Evolutionary conservation across 2,888 invertebrate genomes (phyloP).

Genomic region (Drosophila acutilabella): DNA sequence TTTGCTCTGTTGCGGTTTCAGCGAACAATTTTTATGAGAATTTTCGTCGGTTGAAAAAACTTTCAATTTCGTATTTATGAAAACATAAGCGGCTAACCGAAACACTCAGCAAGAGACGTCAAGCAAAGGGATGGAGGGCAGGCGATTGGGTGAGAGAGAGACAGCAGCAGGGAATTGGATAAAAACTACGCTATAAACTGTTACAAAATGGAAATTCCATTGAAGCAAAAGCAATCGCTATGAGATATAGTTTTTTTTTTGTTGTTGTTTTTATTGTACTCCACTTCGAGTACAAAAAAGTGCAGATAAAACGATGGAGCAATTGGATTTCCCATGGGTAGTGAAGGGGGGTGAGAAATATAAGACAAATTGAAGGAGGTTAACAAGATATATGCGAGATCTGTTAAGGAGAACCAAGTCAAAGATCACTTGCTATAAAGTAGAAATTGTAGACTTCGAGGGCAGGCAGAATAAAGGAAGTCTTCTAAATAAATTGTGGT

Average conservation of each 20-base stretch:
- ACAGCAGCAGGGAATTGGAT: background rate
- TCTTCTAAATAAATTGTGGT: too few relatives aligned
- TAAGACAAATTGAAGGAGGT: slow-evolving; percentile 16
- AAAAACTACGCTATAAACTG: slow-evolving; percentile 62
- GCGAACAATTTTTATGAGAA: slow-evolving; percentile 78
- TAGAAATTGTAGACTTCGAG: too few relatives aligned
- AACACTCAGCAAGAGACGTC: slow-evolving; percentile 9
- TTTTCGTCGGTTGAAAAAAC: slow-evolving; percentile 75
- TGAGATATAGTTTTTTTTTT: slow-evolving; percentile 47
- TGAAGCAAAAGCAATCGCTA: slow-evolving; percentile 65
- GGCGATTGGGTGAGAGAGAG: background rate
- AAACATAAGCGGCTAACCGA: slow-evolving; percentile 57
- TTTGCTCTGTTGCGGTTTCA: slow-evolving; percentile 56
- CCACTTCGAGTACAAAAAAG: slow-evolving; percentile 10
- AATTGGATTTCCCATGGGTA: slow-evolving; percentile 38
- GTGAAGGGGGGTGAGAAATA: background rate
- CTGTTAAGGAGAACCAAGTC: too few relatives aligned
- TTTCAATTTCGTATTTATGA: slow-evolving; percentile 77
- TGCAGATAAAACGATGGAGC: slow-evolving; percentile 46
- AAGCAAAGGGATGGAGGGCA: background rate
- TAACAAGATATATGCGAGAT: too few relatives aligned
- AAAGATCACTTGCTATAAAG: too few relatives aligned
- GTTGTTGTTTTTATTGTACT: slow-evolving; percentile 2
- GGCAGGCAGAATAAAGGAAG: too few relatives aligned
- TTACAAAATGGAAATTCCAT: slow-evolving; percentile 77